Percentiles rank a stretch among this genome's conserved stretches.
Conservation (phyloP, 2,113 vertebrate species). For the Tupaia chinensis region DNA sequence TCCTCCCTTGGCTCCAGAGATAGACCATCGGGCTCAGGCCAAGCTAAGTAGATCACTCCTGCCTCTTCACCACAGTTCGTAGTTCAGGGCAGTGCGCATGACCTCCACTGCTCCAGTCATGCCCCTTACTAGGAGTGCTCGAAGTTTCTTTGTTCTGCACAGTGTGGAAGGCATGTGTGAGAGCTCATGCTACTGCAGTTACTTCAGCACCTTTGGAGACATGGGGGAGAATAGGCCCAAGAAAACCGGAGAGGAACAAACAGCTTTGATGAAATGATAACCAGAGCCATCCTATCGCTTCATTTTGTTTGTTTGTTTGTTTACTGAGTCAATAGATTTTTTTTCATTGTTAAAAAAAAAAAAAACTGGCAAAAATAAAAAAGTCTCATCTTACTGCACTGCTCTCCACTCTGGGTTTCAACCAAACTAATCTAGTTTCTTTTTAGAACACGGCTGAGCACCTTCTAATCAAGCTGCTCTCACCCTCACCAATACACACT, state of each 20-base stretch:
- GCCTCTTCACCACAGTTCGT: not conserved
- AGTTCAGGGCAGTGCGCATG: not conserved
- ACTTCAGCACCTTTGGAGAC: not conserved
- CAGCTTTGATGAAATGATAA: not conserved
- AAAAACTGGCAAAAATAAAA: not conserved
- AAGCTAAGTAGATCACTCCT: not conserved
- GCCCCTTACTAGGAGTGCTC: not conserved
- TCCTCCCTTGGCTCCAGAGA: not conserved
- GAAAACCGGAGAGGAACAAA: constrained; percentile 16
- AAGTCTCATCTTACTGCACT: not conserved
- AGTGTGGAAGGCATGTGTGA: not conserved
- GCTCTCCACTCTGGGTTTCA: not conserved
- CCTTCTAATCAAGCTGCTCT: not conserved
- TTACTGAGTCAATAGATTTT: constrained; percentile 15
- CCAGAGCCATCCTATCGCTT: not conserved
- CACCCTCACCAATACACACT: not conserved
- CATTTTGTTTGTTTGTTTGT: not conserved
- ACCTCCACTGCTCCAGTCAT: not conserved
- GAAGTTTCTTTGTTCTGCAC: not conserved
- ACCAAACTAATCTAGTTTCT: not conserved
- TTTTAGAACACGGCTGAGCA: not conserved
- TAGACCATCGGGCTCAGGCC: not conserved
- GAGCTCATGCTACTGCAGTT: not conserved
- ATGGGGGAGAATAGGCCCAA: not conserved
- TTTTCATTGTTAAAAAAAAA: too few relatives aligned